A percentile compares a stretch with the other conserved stretches of the same genome.
Conservation (phyloP, 2,888 invertebrate species). For the Aporophyla nigra region DNA sequence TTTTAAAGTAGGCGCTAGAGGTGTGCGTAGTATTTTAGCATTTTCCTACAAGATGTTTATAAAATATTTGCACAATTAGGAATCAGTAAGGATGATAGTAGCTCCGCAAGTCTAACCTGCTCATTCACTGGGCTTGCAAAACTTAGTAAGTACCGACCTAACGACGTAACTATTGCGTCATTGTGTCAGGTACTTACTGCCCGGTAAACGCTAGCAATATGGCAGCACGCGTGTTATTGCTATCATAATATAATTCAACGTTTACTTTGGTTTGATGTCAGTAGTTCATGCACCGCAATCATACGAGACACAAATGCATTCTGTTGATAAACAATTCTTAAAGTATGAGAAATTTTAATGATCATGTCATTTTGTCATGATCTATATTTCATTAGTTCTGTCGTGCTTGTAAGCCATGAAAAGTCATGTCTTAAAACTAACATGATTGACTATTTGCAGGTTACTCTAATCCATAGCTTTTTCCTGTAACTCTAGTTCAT, state of each 20-base stretch:
- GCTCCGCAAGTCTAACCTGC: background rate
- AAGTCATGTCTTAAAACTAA: background rate
- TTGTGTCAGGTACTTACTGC: background rate
- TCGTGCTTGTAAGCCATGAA: background rate
- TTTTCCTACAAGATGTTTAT: too few species aligned
- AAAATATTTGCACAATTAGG: background rate
- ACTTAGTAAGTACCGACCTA: too few species aligned
- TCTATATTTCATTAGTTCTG: background rate
- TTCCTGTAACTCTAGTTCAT: background rate
- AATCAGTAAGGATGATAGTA: background rate
- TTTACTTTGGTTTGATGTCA: background rate
- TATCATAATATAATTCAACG: background rate
- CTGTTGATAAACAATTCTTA: background rate
- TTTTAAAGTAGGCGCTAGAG: constrained; percentile 30
- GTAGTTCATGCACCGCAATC: background rate
- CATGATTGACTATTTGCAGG: background rate
- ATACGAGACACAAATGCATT: background rate
- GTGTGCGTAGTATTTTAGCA: background rate
- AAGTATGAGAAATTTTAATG: background rate
- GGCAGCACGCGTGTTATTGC: constrained; percentile 19
- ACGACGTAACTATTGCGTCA: too few species aligned
- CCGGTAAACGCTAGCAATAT: constrained; percentile 10
- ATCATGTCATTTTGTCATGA: background rate
- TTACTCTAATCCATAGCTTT: background rate
- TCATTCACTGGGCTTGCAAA: background rate